A percentile compares a stretch with the other conserved stretches of the same genome.
Evolutionary conservation across 1,140 invertebrate genomes (phyloP).

Genomic region (Drosophila bifasciata): DNA sequence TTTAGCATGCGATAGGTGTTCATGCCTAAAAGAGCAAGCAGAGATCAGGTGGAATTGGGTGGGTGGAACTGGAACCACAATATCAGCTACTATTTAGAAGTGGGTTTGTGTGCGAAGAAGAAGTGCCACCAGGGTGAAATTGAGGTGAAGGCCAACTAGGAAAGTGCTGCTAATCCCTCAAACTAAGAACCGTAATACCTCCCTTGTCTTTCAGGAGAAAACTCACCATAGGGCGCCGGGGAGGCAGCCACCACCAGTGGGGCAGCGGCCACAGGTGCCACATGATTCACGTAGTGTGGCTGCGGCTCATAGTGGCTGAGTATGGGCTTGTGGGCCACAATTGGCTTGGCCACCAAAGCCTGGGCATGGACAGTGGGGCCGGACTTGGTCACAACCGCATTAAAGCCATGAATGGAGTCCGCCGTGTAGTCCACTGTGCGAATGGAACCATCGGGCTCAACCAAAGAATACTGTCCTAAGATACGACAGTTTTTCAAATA

Average conservation of each 20-base stretch:
- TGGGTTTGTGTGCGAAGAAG: constrained; percentile 15
- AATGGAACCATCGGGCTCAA: constrained; percentile 89
- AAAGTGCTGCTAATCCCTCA: constrained; percentile 24
- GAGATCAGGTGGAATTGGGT: constrained; percentile 43
- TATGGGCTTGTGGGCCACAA: constrained; percentile 74
- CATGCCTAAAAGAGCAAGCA: constrained; percentile 76
- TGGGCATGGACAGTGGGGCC: constrained; percentile 85
- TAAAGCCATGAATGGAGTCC: constrained; percentile 86
- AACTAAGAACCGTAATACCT: background rate
- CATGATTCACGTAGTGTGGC: constrained; percentile 54
- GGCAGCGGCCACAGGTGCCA: constrained; percentile 64
- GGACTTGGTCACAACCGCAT: constrained; percentile 86
- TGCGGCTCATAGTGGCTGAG: constrained; percentile 68
- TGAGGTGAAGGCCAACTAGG: constrained; percentile 35
- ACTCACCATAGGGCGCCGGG: constrained; percentile 84
- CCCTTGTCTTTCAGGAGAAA: background rate
- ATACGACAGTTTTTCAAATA: background rate
- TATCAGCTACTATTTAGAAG: constrained; percentile 5
- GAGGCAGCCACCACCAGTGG: constrained; percentile 74
- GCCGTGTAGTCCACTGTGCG: constrained; percentile 88
- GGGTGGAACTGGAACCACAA: constrained; percentile 30
- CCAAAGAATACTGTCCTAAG: constrained; percentile 87
- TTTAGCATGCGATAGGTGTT: constrained; percentile 83
- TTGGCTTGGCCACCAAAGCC: constrained; percentile 72
- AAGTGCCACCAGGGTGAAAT: constrained; percentile 20